phyloP scores from a whole-genome alignment of 2,888 invertebrate genomes.

The Esperia sulphurella region DNA sequence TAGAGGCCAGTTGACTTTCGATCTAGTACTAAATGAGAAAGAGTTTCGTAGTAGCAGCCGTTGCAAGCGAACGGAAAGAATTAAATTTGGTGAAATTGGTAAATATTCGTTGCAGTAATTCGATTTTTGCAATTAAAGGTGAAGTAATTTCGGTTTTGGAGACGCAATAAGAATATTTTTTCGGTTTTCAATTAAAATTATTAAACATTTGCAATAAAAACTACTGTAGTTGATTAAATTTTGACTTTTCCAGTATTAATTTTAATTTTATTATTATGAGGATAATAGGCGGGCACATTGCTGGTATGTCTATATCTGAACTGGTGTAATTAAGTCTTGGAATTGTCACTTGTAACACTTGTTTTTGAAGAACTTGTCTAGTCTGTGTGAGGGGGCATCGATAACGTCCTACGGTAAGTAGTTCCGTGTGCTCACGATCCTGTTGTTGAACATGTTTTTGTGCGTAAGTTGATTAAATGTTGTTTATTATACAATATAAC shows the following conservation, averaged over 20 bases:
- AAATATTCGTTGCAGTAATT: constrained; percentile 16
- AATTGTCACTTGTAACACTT: too few relatives aligned
- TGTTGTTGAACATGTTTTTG: too few relatives aligned
- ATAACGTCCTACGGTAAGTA: too few relatives aligned
- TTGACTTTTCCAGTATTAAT: not conserved
- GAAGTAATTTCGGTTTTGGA: not conserved
- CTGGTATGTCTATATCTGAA: too few relatives aligned
- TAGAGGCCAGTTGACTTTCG: not conserved
- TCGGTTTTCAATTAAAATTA: not conserved
- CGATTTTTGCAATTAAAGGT: constrained; percentile 19
- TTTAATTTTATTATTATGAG: not conserved
- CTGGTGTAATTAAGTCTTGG: too few relatives aligned
- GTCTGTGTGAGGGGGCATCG: too few relatives aligned
- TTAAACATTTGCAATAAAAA: not conserved
- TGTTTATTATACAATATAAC: too few relatives aligned
- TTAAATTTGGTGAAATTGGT: constrained; percentile 30
- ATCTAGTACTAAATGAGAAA: not conserved
- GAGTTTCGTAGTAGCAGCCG: constrained; percentile 1
- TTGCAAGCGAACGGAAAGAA: constrained; percentile 31
- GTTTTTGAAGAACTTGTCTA: too few relatives aligned
- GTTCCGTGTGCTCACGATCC: too few relatives aligned
- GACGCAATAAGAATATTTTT: not conserved
- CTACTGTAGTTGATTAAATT: not conserved
- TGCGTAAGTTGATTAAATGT: too few relatives aligned
- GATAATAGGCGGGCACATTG: too few relatives aligned